Conservation (phyloP, 2,888 invertebrate genomes). For the Xanthorhoe spadicearia region DNA sequence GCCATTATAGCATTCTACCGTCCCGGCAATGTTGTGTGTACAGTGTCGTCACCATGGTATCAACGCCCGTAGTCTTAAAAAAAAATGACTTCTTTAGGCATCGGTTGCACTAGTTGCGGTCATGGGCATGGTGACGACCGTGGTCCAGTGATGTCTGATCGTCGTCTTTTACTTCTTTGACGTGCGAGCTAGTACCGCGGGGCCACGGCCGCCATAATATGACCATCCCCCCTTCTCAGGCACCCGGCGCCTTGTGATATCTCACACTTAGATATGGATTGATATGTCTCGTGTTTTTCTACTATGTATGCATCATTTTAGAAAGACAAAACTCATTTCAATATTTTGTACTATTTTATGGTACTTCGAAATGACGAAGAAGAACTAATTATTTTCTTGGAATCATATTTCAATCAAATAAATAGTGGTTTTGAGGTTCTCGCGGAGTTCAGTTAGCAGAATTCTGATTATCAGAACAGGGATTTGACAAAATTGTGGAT, state of each 20-base stretch:
- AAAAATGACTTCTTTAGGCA: neutral
- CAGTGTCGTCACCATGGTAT: neutral
- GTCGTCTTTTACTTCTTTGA: neutral
- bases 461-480: conserved; percentile 20
- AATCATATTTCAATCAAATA: conserved; percentile 8
- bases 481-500: conserved; percentile 6
- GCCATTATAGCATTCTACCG: neutral
- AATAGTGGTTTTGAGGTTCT: neutral
- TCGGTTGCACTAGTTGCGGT: neutral
- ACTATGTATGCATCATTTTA: neutral
- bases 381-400: neutral
- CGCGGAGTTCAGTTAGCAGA: too few relatives aligned
- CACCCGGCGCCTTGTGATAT: conserved; percentile 7
- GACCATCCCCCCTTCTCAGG: neutral
- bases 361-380: neutral
- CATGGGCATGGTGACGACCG: neutral
- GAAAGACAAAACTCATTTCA: conserved; percentile 6
- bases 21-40: neutral
- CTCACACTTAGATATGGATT: conserved; percentile 5
- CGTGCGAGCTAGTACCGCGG: neutral
- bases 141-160: neutral
- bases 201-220: neutral
- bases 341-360: neutral
- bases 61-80: neutral
- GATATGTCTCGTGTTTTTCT: conserved; percentile 16